A percentile compares a stretch with the other conserved stretches of the same genome.
Conservation (phyloP, 2,888 invertebrate genomes). For the Fabriciana adippe region DNA sequence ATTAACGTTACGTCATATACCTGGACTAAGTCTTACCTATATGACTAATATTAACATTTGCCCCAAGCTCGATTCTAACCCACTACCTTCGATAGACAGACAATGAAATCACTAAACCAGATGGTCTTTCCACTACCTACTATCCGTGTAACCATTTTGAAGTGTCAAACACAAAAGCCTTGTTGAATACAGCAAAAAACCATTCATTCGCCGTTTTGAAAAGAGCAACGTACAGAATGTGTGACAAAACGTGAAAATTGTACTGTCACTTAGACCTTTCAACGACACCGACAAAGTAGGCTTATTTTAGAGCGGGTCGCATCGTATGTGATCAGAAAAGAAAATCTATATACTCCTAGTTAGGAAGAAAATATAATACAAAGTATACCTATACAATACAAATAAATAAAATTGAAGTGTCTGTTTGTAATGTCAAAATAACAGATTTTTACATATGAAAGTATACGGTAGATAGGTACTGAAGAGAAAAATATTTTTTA, state of each 20-base stretch:
- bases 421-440: background rate
- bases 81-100: too few species aligned
- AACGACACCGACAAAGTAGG: constrained; percentile 12
- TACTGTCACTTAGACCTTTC: constrained; percentile 29
- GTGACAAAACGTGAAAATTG: constrained; percentile 33
- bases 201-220: constrained; percentile 20
- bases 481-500: too few species aligned
- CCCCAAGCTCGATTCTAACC: too few species aligned
- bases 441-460: background rate
- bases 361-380: background rate
- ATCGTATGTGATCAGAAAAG: too few species aligned
- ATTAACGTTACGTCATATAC: too few species aligned
- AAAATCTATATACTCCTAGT: too few species aligned
- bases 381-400: background rate
- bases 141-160: constrained; percentile 8
- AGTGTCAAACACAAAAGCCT: constrained; percentile 6
- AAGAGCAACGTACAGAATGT: constrained; percentile 28
- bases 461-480: too few species aligned
- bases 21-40: too few species aligned
- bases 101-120: too few species aligned
- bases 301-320: background rate
- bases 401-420: background rate
- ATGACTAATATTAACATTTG: too few species aligned
- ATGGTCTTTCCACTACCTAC: too few species aligned
- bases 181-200: constrained; percentile 13